Evolutionary conservation across 92 coral and sea anemone species (phyloP).

Genomic region (Zoanthus sociatus): DNA sequence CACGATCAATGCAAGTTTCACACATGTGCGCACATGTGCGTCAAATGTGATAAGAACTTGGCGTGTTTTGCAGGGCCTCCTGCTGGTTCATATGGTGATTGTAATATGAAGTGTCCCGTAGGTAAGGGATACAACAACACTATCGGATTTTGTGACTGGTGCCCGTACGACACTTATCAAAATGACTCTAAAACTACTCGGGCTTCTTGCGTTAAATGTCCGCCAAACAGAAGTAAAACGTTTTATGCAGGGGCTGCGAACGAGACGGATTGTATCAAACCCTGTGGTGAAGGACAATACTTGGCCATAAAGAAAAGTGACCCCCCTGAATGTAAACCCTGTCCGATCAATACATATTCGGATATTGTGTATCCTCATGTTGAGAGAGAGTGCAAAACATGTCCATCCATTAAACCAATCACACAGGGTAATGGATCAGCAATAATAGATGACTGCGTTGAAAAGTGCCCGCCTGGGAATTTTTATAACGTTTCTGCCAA

Average conservation of each 20-base stretch:
- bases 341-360: constrained; percentile 34
- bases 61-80: constrained; percentile 12
- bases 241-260: constrained; percentile 31
- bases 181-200: constrained; percentile 5
- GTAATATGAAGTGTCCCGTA: constrained; percentile 40
- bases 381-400: constrained; percentile 23
- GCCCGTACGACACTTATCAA: constrained; percentile 32
- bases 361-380: constrained; percentile 10
- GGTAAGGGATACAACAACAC: constrained; percentile 38
- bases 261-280: constrained; percentile 26
- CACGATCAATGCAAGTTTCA: not conserved
- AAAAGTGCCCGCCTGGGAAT: not conserved
- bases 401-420: constrained; percentile 23
- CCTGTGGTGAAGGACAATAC: constrained; percentile 31
- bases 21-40: not conserved
- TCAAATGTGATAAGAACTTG: constrained; percentile 11
- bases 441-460: constrained; percentile 34
- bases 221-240: constrained; percentile 7
- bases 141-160: constrained; percentile 46
- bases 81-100: constrained; percentile 13
- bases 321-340: constrained; percentile 24
- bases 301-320: not conserved
- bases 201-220: constrained; percentile 20
- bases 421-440: constrained; percentile 37
- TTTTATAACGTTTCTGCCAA: constrained; percentile 29